Evolutionary conservation across 2,888 invertebrate genomes (phyloP).

Genomic region (Odontocolon sp.): DNA sequence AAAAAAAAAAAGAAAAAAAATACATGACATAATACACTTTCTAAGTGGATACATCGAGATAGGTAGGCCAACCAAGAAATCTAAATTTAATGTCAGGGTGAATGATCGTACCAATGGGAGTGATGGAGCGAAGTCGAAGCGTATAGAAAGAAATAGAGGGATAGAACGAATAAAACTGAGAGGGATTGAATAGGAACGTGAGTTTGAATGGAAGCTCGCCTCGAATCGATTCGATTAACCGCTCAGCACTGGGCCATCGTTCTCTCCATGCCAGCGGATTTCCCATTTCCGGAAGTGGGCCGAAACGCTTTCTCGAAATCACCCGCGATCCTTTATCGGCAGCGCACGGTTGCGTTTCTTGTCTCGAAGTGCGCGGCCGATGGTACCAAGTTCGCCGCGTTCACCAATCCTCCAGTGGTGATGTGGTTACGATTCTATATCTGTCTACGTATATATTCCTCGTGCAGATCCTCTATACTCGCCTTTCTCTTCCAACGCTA

Average conservation of each 20-base stretch:
- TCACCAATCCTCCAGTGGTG: neutral
- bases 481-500: neutral
- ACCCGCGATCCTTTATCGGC: conserved; percentile 52
- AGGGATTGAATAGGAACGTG: neutral
- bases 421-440: neutral
- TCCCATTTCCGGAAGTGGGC: conserved; percentile 58
- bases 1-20: too few species aligned
- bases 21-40: too few species aligned
- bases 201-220: conserved; percentile 21
- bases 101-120: neutral
- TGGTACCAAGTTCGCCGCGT: neutral
- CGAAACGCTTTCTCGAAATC: conserved; percentile 53
- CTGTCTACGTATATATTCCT: neutral
- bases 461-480: neutral
- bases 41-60: conserved; percentile 19
- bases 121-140: too few species aligned
- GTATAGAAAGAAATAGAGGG: neutral
- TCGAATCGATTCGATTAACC: conserved; percentile 58
- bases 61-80: neutral
- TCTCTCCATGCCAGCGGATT: conserved; percentile 22
- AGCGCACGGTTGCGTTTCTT: conserved; percentile 46
- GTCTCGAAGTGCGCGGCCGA: conserved; percentile 5
- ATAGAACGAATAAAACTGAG: neutral
- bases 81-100: conserved; percentile 15
- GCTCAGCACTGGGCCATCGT: conserved; percentile 36